These are phyloP conservation scores for Saimiri boliviensis DNA, from an alignment of 2,113 vertebrate genomes.

Conservation along the genomic window DNA sequence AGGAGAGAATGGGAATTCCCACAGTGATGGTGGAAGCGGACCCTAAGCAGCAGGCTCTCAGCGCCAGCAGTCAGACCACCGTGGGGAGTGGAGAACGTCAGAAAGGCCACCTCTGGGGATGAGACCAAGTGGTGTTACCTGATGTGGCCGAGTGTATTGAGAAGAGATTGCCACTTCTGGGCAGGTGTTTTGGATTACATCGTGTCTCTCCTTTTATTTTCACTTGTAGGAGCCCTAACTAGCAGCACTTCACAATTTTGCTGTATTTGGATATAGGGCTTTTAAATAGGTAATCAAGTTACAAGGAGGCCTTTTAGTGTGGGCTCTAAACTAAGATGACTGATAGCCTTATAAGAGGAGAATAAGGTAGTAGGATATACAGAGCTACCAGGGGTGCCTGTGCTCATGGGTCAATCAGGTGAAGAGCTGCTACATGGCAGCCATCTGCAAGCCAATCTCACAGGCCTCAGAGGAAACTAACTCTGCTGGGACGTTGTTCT, in stretches of 20 bases:
- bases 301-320: background rate
- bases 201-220: background rate
- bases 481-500: accelerated
- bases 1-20: background rate
- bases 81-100: background rate
- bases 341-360: background rate
- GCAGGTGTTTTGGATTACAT: background rate
- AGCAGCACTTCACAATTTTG: background rate
- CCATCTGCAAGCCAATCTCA: background rate
- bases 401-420: too few relatives aligned
- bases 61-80: too few relatives aligned
- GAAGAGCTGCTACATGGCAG: too few relatives aligned
- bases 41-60: background rate
- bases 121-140: too few relatives aligned
- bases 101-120: background rate
- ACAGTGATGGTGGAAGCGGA: background rate
- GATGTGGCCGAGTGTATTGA: background rate
- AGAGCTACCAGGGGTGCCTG: background rate
- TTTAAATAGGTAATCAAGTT: background rate
- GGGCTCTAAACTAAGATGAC: background rate
- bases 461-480: background rate
- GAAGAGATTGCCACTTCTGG: background rate
- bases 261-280: too few relatives aligned
- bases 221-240: background rate
- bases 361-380: background rate